Percentiles rank a stretch among this genome's conserved stretches.
Evolutionary conservation across 2,797 vertebrate species (phyloP).

Genomic region (Chloroceryle amazona): DNA sequence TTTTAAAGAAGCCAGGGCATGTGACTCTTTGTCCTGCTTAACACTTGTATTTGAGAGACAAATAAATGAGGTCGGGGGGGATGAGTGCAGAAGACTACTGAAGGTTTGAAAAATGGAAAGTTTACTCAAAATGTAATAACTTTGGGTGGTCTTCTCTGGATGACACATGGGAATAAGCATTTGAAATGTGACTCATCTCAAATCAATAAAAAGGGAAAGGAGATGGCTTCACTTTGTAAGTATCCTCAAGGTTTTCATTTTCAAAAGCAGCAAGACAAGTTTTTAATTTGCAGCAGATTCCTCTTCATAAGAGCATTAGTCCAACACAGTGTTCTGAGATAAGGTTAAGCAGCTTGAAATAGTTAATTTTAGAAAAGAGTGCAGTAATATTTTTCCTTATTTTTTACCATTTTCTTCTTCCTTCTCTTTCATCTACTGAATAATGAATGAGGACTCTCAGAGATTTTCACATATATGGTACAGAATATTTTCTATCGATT

Average conservation of each 20-base stretch:
- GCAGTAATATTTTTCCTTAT: background rate
- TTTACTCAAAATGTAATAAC: background rate
- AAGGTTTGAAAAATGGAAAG: background rate
- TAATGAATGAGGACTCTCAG: background rate
- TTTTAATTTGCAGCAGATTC: slow-evolving; percentile 57
- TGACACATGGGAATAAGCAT: slow-evolving; percentile 16
- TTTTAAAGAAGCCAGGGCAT: background rate
- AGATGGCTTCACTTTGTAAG: background rate
- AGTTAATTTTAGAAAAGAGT: slow-evolving; percentile 40
- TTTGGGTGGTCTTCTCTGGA: slow-evolving; percentile 51
- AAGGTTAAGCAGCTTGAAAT: slow-evolving; percentile 30
- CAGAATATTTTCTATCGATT: background rate
- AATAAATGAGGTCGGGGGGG: background rate
- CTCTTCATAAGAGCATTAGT: background rate
- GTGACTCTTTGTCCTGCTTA: background rate
- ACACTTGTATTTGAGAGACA: background rate
- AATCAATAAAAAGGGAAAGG: slow-evolving; percentile 1
- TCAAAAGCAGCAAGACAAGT: background rate
- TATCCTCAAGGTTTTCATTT: slow-evolving; percentile 36
- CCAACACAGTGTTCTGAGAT: background rate
- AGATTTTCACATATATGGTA: background rate
- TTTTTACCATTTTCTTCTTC: background rate
- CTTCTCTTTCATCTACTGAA: slow-evolving; percentile 14
- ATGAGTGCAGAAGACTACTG: background rate
- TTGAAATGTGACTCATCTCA: slow-evolving; percentile 20